phyloP scores from a whole-genome alignment of 2,888 invertebrate species.

The Orthosia cruda region DNA sequence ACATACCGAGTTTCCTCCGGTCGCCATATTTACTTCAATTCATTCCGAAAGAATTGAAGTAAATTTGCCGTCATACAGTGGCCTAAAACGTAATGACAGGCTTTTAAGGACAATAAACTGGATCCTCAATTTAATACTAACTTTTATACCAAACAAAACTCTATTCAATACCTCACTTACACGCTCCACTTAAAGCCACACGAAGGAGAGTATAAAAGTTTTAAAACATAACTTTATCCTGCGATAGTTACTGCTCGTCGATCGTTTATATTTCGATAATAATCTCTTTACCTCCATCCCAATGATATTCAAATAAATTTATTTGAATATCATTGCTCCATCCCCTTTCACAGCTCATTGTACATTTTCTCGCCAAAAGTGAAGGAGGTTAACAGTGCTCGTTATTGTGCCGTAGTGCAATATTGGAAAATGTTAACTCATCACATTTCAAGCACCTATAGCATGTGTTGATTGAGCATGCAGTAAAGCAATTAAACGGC shows the following conservation, averaged over 20 bases:
- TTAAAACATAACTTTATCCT: slow-evolving; percentile 33
- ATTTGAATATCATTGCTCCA: too few species aligned
- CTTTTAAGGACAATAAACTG: neutral
- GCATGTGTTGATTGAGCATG: slow-evolving; percentile 11
- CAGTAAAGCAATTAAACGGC: slow-evolving; percentile 9
- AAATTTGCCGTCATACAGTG: neutral
- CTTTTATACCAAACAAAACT: neutral
- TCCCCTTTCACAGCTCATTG: slow-evolving; percentile 11
- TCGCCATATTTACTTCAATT: too few species aligned
- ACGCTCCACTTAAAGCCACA: neutral
- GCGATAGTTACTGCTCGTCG: slow-evolving; percentile 21
- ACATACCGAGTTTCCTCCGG: too few species aligned
- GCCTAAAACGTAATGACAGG: neutral
- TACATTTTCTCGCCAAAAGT: slow-evolving; percentile 28
- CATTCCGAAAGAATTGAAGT: neutral
- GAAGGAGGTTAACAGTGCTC: slow-evolving; percentile 22
- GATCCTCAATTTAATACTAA: neutral
- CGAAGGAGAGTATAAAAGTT: slow-evolving; percentile 14
- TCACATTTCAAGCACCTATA: slow-evolving; percentile 31
- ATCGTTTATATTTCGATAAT: slow-evolving; percentile 30
- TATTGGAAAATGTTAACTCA: slow-evolving; percentile 40
- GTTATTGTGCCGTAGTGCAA: slow-evolving; percentile 34
- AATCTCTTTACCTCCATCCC: slow-evolving; percentile 47
- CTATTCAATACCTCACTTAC: neutral
- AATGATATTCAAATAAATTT: too few species aligned